Conservation (phyloP, 2,797 vertebrate species). For the Epinephelus awoara region DNA sequence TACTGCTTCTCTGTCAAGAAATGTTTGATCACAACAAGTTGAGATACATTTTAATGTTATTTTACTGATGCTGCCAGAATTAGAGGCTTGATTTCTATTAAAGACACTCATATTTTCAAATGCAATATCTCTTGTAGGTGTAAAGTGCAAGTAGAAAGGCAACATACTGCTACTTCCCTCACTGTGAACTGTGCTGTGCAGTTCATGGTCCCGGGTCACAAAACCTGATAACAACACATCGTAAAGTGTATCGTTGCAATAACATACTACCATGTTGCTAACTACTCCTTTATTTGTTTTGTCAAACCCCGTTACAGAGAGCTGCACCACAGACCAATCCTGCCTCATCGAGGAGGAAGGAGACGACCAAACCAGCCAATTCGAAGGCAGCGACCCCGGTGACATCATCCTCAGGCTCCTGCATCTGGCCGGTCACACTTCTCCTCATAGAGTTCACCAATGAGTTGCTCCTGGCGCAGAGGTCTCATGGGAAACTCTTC, state of each 20-base stretch:
- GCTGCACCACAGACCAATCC: conserved; percentile 76
- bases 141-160: neutral
- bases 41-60: neutral
- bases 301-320: conserved; percentile 48
- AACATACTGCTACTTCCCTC: neutral
- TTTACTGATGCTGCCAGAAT: neutral
- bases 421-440: conserved; percentile 74
- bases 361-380: conserved; percentile 66
- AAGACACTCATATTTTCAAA: neutral
- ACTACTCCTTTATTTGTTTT: neutral
- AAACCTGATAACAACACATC: conserved; percentile 45
- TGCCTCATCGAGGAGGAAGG: conserved; percentile 79
- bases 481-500: conserved; percentile 16
- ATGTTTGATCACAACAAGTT: neutral
- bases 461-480: conserved; percentile 53
- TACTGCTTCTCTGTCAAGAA: neutral
- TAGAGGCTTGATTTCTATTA: neutral
- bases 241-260: conserved; percentile 23
- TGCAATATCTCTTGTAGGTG: neutral
- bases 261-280: neutral
- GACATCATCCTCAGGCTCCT: conserved; percentile 83
- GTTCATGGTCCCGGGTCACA: conserved; percentile 23
- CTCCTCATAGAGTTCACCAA: conserved; percentile 78
- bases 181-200: conserved; percentile 1
- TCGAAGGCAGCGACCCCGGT: conserved; percentile 67